A percentile compares a stretch with the other conserved stretches of the same genome.
These are phyloP conservation scores for Gnathochromis pfefferi DNA, from an alignment of 2,113 vertebrate species.

Conservation along the genomic window DNA sequence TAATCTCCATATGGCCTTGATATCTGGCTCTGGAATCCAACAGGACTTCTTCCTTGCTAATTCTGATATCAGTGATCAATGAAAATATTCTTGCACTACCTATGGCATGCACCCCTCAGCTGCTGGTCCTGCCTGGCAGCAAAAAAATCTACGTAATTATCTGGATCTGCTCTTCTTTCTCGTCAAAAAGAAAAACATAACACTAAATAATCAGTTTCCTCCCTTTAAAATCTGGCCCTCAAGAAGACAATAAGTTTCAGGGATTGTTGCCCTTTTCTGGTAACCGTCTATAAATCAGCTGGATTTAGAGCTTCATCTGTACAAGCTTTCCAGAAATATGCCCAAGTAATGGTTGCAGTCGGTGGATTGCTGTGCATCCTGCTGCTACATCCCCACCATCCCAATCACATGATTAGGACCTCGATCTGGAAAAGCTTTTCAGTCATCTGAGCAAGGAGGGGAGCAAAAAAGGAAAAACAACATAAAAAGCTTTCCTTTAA, in stretches of 20 bases:
- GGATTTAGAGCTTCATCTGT: background rate
- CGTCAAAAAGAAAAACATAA: background rate
- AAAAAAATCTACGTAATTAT: background rate
- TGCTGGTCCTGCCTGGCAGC: background rate
- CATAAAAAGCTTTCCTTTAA: background rate
- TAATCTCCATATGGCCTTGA: background rate
- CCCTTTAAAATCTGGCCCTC: background rate
- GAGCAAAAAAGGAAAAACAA: background rate
- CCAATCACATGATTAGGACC: background rate
- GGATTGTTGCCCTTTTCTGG: background rate
- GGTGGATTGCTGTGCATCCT: background rate
- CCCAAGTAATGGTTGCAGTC: background rate
- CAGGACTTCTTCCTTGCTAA: background rate
- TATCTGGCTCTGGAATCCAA: background rate
- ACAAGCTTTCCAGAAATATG: background rate
- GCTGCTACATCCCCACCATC: background rate
- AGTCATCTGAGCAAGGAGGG: background rate
- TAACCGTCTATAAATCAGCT: background rate
- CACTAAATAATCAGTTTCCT: background rate
- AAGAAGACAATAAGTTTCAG: background rate
- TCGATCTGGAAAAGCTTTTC: background rate
- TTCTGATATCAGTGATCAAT: background rate
- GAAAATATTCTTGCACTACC: background rate
- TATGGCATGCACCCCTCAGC: background rate
- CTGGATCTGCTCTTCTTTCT: background rate